Conservation (phyloP, 2,797 vertebrate species). For the Urosaurus nigricauda region DNA sequence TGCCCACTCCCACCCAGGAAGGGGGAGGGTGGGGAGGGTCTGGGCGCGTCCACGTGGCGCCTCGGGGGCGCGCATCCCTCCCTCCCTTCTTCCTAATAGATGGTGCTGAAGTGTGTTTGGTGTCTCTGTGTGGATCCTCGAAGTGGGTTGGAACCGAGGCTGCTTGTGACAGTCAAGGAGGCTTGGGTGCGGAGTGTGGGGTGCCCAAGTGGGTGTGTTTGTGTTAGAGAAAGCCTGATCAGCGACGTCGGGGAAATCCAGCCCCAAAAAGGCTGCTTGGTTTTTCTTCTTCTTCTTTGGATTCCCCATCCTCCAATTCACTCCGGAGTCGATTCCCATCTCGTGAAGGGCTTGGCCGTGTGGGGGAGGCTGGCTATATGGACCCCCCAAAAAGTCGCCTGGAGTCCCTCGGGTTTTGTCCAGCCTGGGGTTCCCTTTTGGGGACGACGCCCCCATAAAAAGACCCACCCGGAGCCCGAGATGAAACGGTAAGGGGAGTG, state of each 20-base stretch:
- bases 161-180: background rate
- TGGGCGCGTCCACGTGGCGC: conserved; percentile 80
- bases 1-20: conserved; percentile 76
- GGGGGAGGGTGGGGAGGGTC: conserved; percentile 79
- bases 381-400: background rate
- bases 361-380: background rate
- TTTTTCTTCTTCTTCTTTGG: too few species aligned
- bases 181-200: background rate
- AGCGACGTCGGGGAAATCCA: background rate
- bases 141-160: conserved; percentile 29
- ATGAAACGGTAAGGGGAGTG: conserved; percentile 20
- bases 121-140: background rate
- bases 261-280: background rate
- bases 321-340: background rate
- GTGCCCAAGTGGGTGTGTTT: too few species aligned
- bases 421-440: background rate
- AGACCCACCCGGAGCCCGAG: background rate
- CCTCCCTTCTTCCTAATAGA: conserved; percentile 59
- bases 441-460: background rate
- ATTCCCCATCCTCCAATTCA: background rate
- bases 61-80: conserved; percentile 77
- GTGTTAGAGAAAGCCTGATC: background rate
- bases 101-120: too few species aligned
- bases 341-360: too few species aligned
- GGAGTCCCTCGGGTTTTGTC: conserved; percentile 15